A percentile compares a stretch with the other conserved stretches of the same genome.
Conservation (phyloP, 2,113 vertebrate species). For the Silurus asotus region DNA sequence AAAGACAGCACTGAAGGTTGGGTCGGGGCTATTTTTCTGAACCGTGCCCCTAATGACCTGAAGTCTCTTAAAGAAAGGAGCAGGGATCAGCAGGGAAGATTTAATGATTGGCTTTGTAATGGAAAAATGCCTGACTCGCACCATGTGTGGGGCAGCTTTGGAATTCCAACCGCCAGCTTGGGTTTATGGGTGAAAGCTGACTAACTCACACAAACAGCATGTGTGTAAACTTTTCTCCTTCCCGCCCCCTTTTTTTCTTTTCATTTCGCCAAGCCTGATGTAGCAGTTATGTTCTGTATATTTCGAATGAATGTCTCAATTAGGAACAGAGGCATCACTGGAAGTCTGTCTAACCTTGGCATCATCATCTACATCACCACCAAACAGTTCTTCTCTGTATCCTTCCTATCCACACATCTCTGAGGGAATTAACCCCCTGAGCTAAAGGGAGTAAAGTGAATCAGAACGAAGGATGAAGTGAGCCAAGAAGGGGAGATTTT, state of each 20-base stretch:
- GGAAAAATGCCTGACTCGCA: constrained; percentile 72
- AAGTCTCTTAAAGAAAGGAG: constrained; percentile 62
- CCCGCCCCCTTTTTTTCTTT: too few species aligned
- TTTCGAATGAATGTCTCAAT: background rate
- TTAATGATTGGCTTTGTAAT: constrained; percentile 77
- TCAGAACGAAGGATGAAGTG: background rate
- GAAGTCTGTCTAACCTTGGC: constrained; percentile 7
- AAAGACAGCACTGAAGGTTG: constrained; percentile 30
- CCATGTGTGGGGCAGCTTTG: constrained; percentile 53
- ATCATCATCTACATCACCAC: background rate
- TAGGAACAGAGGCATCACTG: background rate
- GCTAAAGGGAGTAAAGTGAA: background rate
- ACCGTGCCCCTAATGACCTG: constrained; percentile 37
- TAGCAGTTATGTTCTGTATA: too few species aligned
- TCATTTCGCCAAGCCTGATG: background rate
- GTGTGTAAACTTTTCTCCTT: background rate
- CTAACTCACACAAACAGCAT: constrained; percentile 39
- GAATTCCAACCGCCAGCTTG: constrained; percentile 46
- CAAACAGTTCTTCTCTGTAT: background rate
- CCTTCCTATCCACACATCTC: constrained; percentile 12
- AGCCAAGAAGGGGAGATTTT: constrained; percentile 34
- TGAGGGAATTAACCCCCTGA: constrained; percentile 5
- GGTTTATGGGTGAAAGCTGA: constrained; percentile 51
- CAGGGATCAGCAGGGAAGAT: constrained; percentile 71
- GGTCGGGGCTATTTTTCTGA: constrained; percentile 2